Evolutionary conservation across 2,797 vertebrate genomes (phyloP).

Genomic region (Heteromormyrus szaboi): DNA sequence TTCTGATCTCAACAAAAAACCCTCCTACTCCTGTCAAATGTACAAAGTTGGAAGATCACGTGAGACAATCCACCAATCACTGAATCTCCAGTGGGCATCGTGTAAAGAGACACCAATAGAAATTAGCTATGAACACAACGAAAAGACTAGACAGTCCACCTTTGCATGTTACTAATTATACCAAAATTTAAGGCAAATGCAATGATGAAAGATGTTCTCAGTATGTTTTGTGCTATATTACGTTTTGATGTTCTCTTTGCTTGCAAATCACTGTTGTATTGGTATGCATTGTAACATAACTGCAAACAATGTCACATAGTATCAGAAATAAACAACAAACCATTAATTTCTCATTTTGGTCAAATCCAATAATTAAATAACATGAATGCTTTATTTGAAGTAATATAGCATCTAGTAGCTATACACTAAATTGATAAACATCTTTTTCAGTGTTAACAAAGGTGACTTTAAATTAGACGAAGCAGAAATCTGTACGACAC

Average conservation of each 20-base stretch:
- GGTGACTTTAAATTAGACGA: not conserved
- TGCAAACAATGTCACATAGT: not conserved
- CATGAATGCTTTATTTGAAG: not conserved
- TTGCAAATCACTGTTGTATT: not conserved
- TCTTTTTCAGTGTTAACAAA: not conserved
- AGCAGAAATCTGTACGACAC: not conserved
- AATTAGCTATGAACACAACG: conserved; percentile 63
- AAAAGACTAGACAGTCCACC: conserved; percentile 51
- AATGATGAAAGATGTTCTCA: conserved; percentile 51
- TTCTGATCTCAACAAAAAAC: conserved; percentile 89
- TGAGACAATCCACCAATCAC: conserved; percentile 77
- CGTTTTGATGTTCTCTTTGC: not conserved
- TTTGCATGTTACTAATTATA: conserved; percentile 63
- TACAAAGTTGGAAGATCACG: conserved; percentile 87
- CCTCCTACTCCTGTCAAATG: conserved; percentile 82
- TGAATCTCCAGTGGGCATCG: conserved; percentile 77
- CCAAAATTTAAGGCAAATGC: conserved; percentile 58
- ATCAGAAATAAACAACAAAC: not conserved
- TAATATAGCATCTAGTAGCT: not conserved
- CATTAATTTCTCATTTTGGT: not conserved
- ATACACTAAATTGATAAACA: not conserved
- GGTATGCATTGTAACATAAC: not conserved
- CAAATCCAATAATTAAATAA: not conserved
- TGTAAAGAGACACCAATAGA: conserved; percentile 91
- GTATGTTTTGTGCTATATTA: not conserved